Conservation (phyloP, 2,113 vertebrate species). For the Urocitellus parryii region DNA sequence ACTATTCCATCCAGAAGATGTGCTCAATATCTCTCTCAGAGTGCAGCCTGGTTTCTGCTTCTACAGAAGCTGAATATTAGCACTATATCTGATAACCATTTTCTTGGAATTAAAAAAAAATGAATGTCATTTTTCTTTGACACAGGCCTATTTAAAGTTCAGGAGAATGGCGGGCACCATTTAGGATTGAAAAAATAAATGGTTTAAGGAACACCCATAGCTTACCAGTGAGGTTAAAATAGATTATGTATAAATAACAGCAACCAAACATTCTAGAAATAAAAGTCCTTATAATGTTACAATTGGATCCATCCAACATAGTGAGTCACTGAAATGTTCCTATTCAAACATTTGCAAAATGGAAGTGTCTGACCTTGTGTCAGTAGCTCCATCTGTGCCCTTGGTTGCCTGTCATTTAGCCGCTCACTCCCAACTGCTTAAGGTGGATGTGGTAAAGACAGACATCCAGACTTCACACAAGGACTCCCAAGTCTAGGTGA, state of each 20-base stretch:
- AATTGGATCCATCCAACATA: background rate
- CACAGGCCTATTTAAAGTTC: background rate
- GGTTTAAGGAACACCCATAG: background rate
- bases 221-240: background rate
- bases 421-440: background rate
- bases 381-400: background rate
- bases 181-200: background rate
- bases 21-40: slow-evolving; percentile 41
- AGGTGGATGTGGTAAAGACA: background rate
- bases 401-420: background rate
- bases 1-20: slow-evolving; percentile 57
- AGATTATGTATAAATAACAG: slow-evolving; percentile 39
- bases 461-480: background rate
- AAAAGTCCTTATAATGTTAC: background rate
- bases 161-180: background rate
- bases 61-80: slow-evolving; percentile 30
- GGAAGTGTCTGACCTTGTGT: slow-evolving; percentile 40
- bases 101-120: background rate
- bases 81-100: background rate
- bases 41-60: slow-evolving; percentile 29
- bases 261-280: background rate
- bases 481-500: background rate
- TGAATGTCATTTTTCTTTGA: slow-evolving; percentile 41
- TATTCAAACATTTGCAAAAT: slow-evolving; percentile 22
- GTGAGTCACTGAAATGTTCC: slow-evolving; percentile 23